Conservation (phyloP, 2,797 vertebrate species). For the Halcyon badia region DNA sequence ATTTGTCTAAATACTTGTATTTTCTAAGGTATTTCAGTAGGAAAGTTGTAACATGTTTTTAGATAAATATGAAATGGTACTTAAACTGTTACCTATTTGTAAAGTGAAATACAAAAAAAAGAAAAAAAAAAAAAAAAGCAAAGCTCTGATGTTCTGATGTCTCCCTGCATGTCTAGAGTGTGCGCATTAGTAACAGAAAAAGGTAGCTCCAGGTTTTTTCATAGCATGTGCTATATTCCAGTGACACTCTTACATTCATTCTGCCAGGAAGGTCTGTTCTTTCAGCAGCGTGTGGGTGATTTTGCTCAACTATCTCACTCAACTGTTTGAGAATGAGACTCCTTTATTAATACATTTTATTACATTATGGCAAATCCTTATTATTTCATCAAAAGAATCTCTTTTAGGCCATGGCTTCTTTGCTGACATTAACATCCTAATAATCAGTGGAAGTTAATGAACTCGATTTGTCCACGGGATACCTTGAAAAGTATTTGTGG, state of each 20-base stretch:
- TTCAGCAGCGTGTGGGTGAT: not conserved
- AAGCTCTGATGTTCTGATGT: not conserved
- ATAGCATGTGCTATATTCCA: not conserved
- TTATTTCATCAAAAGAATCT: conserved; percentile 12
- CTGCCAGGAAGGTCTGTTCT: conserved; percentile 1
- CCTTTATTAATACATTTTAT: not conserved
- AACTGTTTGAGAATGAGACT: not conserved
- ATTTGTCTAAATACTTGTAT: not conserved
- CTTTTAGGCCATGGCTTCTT: not conserved
- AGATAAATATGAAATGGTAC: conserved; percentile 1
- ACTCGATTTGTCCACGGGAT: not conserved
- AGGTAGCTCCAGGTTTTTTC: not conserved
- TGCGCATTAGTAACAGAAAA: conserved; percentile 6
- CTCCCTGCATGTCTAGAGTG: not conserved
- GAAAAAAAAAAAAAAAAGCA: not conserved
- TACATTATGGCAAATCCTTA: not conserved
- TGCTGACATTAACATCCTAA: not conserved
- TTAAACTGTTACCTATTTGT: conserved; percentile 5
- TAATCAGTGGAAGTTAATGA: not conserved
- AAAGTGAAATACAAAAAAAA: conserved; percentile 27
- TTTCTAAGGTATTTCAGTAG: not conserved
- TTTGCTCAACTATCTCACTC: not conserved
- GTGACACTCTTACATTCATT: not conserved
- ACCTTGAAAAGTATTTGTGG: not conserved
- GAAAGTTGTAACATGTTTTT: not conserved